phyloP scores from a whole-genome alignment of 2,113 vertebrate genomes.

The Ranitomeya imitator region DNA sequence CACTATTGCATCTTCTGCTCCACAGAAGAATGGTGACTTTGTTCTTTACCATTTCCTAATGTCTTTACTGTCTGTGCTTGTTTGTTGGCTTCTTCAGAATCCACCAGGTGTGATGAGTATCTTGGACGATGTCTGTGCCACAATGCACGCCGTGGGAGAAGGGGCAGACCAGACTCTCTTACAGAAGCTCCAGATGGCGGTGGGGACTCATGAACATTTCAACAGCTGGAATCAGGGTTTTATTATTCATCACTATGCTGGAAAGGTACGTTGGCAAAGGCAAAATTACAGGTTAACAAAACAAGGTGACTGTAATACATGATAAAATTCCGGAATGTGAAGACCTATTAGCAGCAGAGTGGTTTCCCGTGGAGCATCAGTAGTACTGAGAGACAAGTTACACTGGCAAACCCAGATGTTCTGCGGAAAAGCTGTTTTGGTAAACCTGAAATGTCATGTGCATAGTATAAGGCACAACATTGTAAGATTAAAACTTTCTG shows the following conservation, averaged over 20 bases:
- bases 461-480: not conserved
- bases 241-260: conserved; percentile 98
- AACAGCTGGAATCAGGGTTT: conserved; percentile 99
- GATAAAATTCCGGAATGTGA: not conserved
- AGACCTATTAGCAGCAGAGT: not conserved
- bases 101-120: conserved; percentile 97
- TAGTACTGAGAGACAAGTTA: not conserved
- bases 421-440: not conserved
- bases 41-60: not conserved
- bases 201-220: conserved; percentile 96
- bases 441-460: not conserved
- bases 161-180: conserved; percentile 96
- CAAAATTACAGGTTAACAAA: not conserved
- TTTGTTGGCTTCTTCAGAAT: conserved; percentile 72
- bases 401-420: not conserved
- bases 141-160: conserved; percentile 95
- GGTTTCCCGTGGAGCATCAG: not conserved
- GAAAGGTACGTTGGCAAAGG: conserved; percentile 79
- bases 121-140: conserved; percentile 96
- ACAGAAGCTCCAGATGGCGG: conserved; percentile 93
- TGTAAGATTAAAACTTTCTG: too few relatives aligned
- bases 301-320: not conserved
- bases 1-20: not conserved
- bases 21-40: not conserved
- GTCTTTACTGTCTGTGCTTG: not conserved